Base-by-base conservation (phyloP, 2,797 vertebrate species). In the Cryptoprocta ferox region DNA sequence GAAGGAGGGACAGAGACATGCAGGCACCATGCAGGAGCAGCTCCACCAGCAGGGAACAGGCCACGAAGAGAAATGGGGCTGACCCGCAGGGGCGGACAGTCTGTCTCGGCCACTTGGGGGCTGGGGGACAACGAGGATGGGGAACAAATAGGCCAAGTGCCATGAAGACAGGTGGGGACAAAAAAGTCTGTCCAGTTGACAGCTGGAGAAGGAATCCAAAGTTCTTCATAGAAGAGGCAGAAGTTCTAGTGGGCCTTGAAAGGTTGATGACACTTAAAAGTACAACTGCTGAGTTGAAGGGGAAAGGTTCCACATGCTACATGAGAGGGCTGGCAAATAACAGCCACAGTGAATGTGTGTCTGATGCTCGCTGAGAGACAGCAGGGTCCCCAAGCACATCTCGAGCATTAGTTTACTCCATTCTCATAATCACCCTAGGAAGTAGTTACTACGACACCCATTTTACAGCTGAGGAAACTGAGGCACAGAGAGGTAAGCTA, bases 391-490 rank as follows among this genome's bases (percentile, higher is more conserved):
- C 35, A 61, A 19, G 28, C 2, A 53, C 9, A 39, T 82, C 28
- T 42, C 5, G 65, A 87, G 18, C 26, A 32, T 42, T 35, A 11
- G 26, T 30, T 68, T 24, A 37, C 11, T 70, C 32, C 37, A 13
- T 45, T 32, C 24, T 78, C 53, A 48, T 7, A 30, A n/a, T 37
- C 28, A 28, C 39, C 11, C 68, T n/a, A 28, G 16, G 13, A 66
- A 66, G 28, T 0, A 28, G 59, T 66, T 79, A 19, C 68, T 3
- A 1, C 26, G n/a, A 26, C 7, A 10, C 26, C 18, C 75, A 71
- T 76, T 92, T 91, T 48, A 89, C 1, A 93, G 90, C 10, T 2
- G 2, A 90, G n/a, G 37, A 95, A 88, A 95, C 15, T 1, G 59
- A 78, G 37, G 42, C 19, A 63, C 8, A 10, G 45, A 91, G 15